These are phyloP conservation scores for Pangasius macronema DNA, from an alignment of 2,797 vertebrate species.

Conservation along the genomic window DNA sequence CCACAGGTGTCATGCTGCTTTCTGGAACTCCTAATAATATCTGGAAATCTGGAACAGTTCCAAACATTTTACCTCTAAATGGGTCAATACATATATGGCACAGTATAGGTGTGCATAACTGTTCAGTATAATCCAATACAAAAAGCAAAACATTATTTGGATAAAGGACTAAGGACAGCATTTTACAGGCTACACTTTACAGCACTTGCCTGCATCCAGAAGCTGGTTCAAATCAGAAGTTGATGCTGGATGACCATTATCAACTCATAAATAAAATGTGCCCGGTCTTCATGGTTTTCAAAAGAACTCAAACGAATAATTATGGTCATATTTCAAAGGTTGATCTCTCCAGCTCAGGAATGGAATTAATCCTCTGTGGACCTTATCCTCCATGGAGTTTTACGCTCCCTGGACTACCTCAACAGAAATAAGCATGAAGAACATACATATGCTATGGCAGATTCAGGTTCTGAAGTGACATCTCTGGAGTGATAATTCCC, in stretches of 20 bases:
- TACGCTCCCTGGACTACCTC: conserved; percentile 30
- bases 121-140: neutral
- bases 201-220: neutral
- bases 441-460: conserved; percentile 69
- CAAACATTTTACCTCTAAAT: neutral
- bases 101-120: neutral
- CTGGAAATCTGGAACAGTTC: neutral
- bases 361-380: conserved; percentile 39
- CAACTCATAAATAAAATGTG: conserved; percentile 6
- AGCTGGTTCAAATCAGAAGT: neutral
- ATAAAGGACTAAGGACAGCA: neutral
- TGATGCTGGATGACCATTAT: neutral
- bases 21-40: neutral
- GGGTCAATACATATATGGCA: neutral
- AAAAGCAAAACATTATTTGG: neutral
- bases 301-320: conserved; percentile 48
- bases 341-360: conserved; percentile 37
- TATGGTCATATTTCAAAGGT: conserved; percentile 57
- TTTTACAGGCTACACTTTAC: neutral
- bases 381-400: conserved; percentile 38
- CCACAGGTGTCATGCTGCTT: neutral
- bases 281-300: conserved; percentile 1
- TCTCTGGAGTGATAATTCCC: conserved; percentile 60
- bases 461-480: conserved; percentile 70
- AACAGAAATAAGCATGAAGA: conserved; percentile 51